Evolutionary conservation across 1,140 invertebrate species (phyloP).

Genomic region (Euwallacea fornicatus): DNA sequence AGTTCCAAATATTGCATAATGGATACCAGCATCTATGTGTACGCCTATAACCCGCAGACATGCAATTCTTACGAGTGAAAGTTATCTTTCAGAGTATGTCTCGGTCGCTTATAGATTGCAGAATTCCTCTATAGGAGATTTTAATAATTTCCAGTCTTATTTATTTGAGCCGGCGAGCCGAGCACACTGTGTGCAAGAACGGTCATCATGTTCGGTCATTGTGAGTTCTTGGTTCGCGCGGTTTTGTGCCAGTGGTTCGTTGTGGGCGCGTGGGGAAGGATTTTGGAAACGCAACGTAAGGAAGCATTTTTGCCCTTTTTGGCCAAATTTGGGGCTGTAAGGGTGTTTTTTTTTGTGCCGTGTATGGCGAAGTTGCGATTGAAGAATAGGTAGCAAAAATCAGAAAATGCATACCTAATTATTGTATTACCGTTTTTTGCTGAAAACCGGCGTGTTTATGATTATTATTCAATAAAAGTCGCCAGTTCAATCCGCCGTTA

Average conservation of each 20-base stretch:
- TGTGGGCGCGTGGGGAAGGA: constrained; percentile 8
- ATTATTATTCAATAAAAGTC: too few relatives aligned
- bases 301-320: background rate
- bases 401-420: too few relatives aligned
- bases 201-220: constrained; percentile 15
- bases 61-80: constrained; percentile 32
- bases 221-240: constrained; percentile 10
- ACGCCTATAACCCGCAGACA: constrained; percentile 16
- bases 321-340: background rate
- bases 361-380: too few relatives aligned
- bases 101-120: constrained; percentile 29
- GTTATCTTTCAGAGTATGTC: constrained; percentile 23
- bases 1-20: constrained; percentile 22
- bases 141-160: constrained; percentile 21
- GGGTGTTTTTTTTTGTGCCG: background rate
- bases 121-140: constrained; percentile 20
- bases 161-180: constrained; percentile 27
- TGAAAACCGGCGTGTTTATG: too few relatives aligned
- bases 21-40: constrained; percentile 1
- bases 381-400: too few relatives aligned
- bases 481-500: too few relatives aligned
- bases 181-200: constrained; percentile 4
- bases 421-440: too few relatives aligned
- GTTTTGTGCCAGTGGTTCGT: constrained; percentile 10
- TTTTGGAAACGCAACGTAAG: constrained; percentile 36